Evolutionary conservation across 2,888 invertebrate species (phyloP).

Genomic region (Yponomeuta plumbellus): DNA sequence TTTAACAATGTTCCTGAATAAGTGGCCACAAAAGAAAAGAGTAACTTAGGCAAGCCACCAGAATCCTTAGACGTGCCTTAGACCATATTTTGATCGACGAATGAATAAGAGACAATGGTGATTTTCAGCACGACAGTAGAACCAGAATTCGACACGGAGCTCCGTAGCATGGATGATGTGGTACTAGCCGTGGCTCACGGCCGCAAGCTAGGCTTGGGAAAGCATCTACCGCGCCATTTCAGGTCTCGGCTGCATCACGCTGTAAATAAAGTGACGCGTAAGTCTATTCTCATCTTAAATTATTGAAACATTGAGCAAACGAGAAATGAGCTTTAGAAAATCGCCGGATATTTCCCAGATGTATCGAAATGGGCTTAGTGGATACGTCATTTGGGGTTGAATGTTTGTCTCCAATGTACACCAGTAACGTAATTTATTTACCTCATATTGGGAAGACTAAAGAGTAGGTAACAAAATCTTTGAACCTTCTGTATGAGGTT

Average conservation of each 20-base stretch:
- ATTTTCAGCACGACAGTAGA: constrained; percentile 8
- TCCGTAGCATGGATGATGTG: constrained; percentile 62
- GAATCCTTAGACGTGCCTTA: no score
- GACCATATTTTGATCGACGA: no score
- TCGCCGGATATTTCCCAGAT: not conserved
- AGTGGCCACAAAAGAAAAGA: no score
- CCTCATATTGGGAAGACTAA: no score
- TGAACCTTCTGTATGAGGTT: no score
- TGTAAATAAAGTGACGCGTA: constrained; percentile 57
- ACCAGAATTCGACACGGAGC: constrained; percentile 45
- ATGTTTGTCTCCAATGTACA: no score
- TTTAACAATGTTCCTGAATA: no score
- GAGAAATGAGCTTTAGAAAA: no score
- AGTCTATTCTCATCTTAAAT: not conserved
- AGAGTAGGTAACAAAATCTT: no score
- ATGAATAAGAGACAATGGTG: not conserved
- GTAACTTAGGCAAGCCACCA: no score
- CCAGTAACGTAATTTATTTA: no score
- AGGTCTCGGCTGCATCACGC: constrained; percentile 63
- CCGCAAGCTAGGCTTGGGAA: constrained; percentile 52
- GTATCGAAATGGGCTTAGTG: not conserved
- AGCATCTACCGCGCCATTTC: constrained; percentile 65
- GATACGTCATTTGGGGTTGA: not conserved
- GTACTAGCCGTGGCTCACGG: constrained; percentile 64
- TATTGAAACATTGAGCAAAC: no score